These are phyloP conservation scores for Amphiprion percula DNA, from an alignment of 2,113 vertebrate genomes.

Conservation along the genomic window DNA sequence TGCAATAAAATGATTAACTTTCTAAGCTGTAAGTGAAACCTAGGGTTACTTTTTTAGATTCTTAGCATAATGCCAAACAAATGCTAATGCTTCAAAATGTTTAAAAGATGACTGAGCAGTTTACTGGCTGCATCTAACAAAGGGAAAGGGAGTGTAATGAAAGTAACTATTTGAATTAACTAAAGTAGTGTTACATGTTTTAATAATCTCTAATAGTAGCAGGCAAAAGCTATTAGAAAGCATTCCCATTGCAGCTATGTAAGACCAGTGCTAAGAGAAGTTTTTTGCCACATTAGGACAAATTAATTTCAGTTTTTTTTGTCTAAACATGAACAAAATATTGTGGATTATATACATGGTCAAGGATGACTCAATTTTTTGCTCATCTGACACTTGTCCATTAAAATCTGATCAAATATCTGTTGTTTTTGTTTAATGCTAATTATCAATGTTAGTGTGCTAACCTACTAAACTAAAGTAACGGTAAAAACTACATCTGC, in stretches of 20 bases:
- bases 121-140: conserved; percentile 27
- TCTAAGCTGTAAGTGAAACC: conserved; percentile 46
- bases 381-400: not conserved
- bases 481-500: not conserved
- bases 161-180: conserved; percentile 26
- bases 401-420: not conserved
- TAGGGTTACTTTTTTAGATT: conserved; percentile 55
- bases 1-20: conserved; percentile 64
- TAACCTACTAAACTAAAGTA: no score
- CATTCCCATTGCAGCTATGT: not conserved
- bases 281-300: no score
- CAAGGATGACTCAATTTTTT: not conserved
- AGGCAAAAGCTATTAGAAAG: not conserved
- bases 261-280: no score
- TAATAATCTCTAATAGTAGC: conserved; percentile 9
- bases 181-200: not conserved
- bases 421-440: not conserved
- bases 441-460: not conserved
- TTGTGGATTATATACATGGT: conserved; percentile 7
- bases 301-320: not conserved
- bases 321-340: not conserved
- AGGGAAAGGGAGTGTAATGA: not conserved
- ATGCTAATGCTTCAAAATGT: conserved; percentile 52
- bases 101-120: conserved; percentile 22
- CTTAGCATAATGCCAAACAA: conserved; percentile 49